Percentiles rank a stretch among this genome's conserved stretches.
These are phyloP conservation scores for Euspilapteryx auroguttella DNA, from an alignment of 2,888 invertebrate species.

Conservation along the genomic window DNA sequence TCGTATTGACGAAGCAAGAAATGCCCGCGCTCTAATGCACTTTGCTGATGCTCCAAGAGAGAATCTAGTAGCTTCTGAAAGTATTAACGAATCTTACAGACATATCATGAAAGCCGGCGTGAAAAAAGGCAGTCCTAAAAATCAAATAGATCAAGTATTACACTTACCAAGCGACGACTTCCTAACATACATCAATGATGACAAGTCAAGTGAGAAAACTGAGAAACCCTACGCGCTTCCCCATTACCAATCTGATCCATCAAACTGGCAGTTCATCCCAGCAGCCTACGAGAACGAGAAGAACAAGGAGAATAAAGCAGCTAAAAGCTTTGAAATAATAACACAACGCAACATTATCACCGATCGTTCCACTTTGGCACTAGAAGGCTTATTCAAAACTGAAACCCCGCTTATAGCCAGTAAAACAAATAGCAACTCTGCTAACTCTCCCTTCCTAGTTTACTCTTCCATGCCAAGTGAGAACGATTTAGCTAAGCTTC, in stretches of 20 bases:
- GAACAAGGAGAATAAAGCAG: slow-evolving; percentile 17
- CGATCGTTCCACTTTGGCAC: slow-evolving; percentile 67
- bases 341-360: slow-evolving; percentile 34
- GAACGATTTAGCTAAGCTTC: slow-evolving; percentile 27
- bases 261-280: slow-evolving; percentile 48
- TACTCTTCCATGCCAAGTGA: slow-evolving; percentile 34
- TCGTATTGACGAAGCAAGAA: slow-evolving; percentile 50
- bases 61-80: slow-evolving; percentile 50
- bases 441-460: slow-evolving; percentile 41
- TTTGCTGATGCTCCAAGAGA: slow-evolving; percentile 38
- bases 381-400: slow-evolving; percentile 69
- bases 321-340: slow-evolving; percentile 32
- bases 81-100: slow-evolving; percentile 49
- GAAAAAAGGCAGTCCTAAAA: slow-evolving; percentile 3
- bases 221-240: slow-evolving; percentile 11
- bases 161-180: slow-evolving; percentile 30
- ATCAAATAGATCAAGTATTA: slow-evolving; percentile 15
- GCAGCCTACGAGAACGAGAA: slow-evolving; percentile 48
- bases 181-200: slow-evolving; percentile 36
- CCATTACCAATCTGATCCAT: slow-evolving; percentile 12
- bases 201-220: slow-evolving; percentile 24
- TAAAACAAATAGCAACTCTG: slow-evolving; percentile 17
- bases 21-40: slow-evolving; percentile 40
- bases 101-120: slow-evolving; percentile 25
- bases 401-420: slow-evolving; percentile 34